phyloP scores from a whole-genome alignment of 1,140 invertebrate species.

The Papilio polyxenes region DNA sequence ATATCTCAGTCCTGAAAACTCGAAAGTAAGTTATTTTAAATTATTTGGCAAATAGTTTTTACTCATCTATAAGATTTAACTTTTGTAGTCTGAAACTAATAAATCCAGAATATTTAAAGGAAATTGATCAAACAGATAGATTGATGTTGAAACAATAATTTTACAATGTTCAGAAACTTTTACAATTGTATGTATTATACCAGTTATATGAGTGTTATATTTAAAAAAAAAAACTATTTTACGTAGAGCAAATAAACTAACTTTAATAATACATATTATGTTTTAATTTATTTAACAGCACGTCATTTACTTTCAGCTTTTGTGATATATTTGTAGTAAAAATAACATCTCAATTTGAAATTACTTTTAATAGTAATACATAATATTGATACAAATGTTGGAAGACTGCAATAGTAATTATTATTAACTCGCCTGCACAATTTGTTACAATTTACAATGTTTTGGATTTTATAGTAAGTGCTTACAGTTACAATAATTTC shows the following conservation, averaged over 20 bases:
- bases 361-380: not conserved
- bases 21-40: no score
- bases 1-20: no score
- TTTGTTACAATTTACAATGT: not conserved
- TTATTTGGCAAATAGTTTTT: no score
- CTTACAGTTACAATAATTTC: not conserved
- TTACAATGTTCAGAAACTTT: not conserved
- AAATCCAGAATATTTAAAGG: not conserved
- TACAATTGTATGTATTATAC: not conserved
- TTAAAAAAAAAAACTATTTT: not conserved
- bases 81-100: not conserved
- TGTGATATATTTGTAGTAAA: not conserved
- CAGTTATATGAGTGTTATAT: not conserved
- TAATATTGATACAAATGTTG: not conserved
- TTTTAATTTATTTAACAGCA: not conserved
- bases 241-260: not conserved
- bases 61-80: not conserved
- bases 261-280: no score
- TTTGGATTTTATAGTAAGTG: not conserved
- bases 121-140: not conserved
- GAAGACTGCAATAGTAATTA: not conserved
- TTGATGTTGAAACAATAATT: not conserved
- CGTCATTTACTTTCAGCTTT: not conserved
- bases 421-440: not conserved
- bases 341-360: not conserved